These are phyloP conservation scores for Cettia cetti DNA, from an alignment of 2,113 vertebrate species.

Conservation along the genomic window DNA sequence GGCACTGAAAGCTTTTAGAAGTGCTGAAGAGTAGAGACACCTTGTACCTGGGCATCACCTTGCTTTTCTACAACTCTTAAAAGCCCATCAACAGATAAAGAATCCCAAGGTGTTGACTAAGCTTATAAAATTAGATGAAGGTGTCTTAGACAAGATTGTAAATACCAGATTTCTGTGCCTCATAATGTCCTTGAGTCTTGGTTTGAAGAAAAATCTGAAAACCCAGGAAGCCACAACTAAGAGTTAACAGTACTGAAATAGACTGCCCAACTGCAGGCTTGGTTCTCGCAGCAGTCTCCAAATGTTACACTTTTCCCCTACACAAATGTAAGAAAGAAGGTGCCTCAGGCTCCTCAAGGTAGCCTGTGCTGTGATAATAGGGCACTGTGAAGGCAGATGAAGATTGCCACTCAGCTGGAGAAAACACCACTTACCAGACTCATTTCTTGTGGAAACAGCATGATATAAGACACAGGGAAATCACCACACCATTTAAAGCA, in stretches of 20 bases:
- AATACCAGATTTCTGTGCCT: background rate
- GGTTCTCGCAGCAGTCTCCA: background rate
- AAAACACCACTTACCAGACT: background rate
- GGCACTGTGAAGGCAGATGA: background rate
- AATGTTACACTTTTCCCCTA: accelerated
- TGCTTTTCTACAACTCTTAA: background rate
- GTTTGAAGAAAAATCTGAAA: background rate
- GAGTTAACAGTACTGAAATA: background rate
- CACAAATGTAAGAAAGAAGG: background rate
- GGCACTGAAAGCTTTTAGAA: background rate
- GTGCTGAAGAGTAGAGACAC: background rate
- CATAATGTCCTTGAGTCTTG: background rate
- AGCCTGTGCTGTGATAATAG: background rate
- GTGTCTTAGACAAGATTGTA: background rate
- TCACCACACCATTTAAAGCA: background rate
- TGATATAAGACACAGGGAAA: background rate
- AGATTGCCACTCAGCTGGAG: background rate
- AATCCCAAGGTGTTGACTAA: background rate
- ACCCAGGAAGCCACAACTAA: background rate
- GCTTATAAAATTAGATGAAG: background rate
- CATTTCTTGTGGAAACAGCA: background rate
- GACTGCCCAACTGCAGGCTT: background rate
- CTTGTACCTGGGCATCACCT: background rate
- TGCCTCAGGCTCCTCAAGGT: background rate
- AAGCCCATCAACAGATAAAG: background rate